A percentile compares a stretch with the other conserved stretches of the same genome.
Evolutionary conservation across 2,888 invertebrate genomes (phyloP).

Genomic region (Cephus nigrinus): DNA sequence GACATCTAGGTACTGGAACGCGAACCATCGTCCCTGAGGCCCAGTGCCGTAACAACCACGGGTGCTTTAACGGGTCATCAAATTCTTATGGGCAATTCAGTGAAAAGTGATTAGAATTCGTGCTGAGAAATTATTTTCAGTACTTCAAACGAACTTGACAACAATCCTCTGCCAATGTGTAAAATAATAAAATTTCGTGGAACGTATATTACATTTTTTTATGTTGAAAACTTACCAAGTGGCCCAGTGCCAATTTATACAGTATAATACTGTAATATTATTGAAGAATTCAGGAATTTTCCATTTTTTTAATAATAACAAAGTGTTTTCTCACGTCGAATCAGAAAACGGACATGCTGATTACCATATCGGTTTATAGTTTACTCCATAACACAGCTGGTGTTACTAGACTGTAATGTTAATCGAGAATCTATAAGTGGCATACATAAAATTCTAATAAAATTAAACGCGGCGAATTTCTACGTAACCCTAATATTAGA

Average conservation of each 20-base stretch:
- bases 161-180: not conserved
- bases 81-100: not conserved
- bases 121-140: not conserved
- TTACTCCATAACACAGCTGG: not conserved
- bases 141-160: not conserved
- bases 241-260: not conserved
- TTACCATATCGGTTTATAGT: not conserved
- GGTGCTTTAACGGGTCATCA: not conserved
- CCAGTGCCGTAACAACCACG: not conserved
- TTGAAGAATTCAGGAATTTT: not conserved
- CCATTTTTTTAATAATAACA: not conserved
- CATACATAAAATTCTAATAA: not conserved
- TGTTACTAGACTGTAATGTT: not conserved
- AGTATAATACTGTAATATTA: not conserved
- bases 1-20: not conserved
- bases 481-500: not conserved
- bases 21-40: not conserved
- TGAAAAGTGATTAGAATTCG: not conserved
- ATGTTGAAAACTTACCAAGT: not conserved
- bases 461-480: not conserved
- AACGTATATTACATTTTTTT: not conserved
- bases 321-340: not conserved
- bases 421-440: not conserved
- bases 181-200: not conserved
- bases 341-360: not conserved